A percentile compares a stretch with the other conserved stretches of the same genome.
These are phyloP conservation scores for Drosophila neocordata DNA, from an alignment of 1,140 invertebrate species.

Conservation along the genomic window DNA sequence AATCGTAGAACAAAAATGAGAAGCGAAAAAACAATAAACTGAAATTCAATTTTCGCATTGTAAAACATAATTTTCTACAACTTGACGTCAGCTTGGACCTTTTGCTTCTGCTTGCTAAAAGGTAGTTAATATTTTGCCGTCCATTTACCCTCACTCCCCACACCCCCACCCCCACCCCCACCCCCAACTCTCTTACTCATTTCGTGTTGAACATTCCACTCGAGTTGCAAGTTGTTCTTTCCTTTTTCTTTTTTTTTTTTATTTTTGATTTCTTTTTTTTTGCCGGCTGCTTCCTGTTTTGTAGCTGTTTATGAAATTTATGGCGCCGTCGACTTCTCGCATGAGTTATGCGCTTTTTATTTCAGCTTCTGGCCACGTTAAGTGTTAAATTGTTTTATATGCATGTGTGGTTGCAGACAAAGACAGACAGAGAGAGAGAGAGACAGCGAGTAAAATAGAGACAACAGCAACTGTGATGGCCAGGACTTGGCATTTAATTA, in stretches of 20 bases:
- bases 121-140: conserved; percentile 60
- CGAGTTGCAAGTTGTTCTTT: conserved; percentile 18
- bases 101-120: conserved; percentile 49
- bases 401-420: conserved; percentile 35
- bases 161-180: background rate
- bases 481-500: conserved; percentile 15
- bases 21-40: conserved; percentile 56
- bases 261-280: conserved; percentile 31
- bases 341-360: conserved; percentile 59
- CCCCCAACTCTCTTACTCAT: background rate
- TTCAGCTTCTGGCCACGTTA: conserved; percentile 62
- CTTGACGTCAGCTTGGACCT: conserved; percentile 60
- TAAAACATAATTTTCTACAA: conserved; percentile 73
- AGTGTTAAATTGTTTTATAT: conserved; percentile 76
- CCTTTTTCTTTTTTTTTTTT: background rate
- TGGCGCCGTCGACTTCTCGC: conserved; percentile 48
- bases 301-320: conserved; percentile 61
- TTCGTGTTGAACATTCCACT: conserved; percentile 35
- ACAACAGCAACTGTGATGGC: background rate
- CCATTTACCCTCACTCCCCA: conserved; percentile 20
- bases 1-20: conserved; percentile 57
- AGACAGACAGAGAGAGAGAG: background rate
- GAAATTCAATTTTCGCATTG: conserved; percentile 71
- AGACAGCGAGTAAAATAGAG: background rate
- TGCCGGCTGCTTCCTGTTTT: conserved; percentile 56